These are phyloP conservation scores for Eubucco bourcierii DNA, from an alignment of 2,113 vertebrate species.

Conservation along the genomic window DNA sequence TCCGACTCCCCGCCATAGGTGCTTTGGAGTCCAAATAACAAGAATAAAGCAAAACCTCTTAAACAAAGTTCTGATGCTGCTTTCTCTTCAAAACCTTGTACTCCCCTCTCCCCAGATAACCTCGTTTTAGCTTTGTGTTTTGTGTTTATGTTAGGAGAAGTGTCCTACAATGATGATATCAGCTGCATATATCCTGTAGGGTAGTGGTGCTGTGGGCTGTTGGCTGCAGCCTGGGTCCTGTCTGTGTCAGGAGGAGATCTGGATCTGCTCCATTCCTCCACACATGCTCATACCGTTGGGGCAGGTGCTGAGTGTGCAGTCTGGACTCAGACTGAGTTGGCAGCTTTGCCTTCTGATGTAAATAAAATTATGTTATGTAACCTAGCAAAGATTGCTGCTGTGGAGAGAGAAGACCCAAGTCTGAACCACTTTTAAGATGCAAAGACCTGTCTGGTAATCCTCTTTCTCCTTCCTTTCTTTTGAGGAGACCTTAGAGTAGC, in stretches of 20 bases:
- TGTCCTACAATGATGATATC: background rate
- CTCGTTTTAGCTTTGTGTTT: background rate
- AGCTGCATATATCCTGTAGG: background rate
- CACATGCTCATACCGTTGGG: background rate
- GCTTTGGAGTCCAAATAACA: background rate
- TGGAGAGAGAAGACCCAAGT: background rate
- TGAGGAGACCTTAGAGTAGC: no score
- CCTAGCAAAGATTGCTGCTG: background rate
- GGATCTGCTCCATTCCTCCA: background rate
- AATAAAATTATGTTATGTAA: background rate
- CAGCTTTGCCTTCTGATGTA: background rate
- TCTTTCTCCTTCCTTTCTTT: fast-evolving
- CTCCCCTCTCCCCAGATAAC: background rate
- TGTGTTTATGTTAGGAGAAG: background rate
- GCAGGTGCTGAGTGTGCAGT: background rate
- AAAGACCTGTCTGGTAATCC: background rate
- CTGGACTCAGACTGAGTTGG: background rate
- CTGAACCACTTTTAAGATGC: background rate
- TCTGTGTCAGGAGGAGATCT: background rate
- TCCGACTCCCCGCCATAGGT: no score
- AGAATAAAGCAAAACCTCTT: background rate
- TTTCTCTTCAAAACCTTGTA: background rate
- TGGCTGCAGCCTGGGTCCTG: background rate
- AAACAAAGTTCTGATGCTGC: background rate
- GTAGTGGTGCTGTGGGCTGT: background rate